Base-by-base conservation (phyloP, 2,888 invertebrate species). In the Hemicrepidius hirtus region DNA sequence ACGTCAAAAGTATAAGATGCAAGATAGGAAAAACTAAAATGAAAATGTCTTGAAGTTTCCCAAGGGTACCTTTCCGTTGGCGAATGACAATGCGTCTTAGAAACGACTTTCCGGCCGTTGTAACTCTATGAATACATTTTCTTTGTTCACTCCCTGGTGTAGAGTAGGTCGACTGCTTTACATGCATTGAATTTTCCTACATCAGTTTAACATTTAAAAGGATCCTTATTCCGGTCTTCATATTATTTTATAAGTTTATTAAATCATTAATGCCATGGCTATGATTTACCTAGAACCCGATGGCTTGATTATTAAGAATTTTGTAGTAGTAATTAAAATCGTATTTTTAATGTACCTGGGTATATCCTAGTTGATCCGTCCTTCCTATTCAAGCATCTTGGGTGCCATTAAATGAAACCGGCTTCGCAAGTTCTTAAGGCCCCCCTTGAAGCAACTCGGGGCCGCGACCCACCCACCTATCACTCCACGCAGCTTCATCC, bases 11-110 rank as follows among this genome's bases (percentile, higher is more conserved):
- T 65, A n/a, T n/a, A 68, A 73, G 67, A 68, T 74, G 66, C 70
- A 63, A 70, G 68, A 69, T 68, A 73, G 80, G 80, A 83, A 83
- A 84, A 84, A 82, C 84, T 84, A 84, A 85, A 85, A 86, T 85
- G 85, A 85, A 85, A 85, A 85, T 82, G 84, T 84, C 84, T 83
- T 82, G 83, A 86, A 83, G 81, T 83, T 81, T 80, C 86, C 84
- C 85, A 57, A 73, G 85, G 82, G 86, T 77, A 80, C 79, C 80
- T 82, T 86, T 85, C 81, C 77, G 81, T 80, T 80, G 80, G 82
- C 82, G 83, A 85, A 86, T 84, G 85, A 86, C 87, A 86, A 87
- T 86, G 87, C 86, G 86, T 87, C 87, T 86, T 86, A 82, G 84
- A 83, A 82, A 82, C 76, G 82, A 81, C 80, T 81, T 80, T 80